A percentile compares a stretch with the other conserved stretches of the same genome.
Conservation (phyloP, 2,888 invertebrate species). For the Liopterus haemorrhoidalis region DNA sequence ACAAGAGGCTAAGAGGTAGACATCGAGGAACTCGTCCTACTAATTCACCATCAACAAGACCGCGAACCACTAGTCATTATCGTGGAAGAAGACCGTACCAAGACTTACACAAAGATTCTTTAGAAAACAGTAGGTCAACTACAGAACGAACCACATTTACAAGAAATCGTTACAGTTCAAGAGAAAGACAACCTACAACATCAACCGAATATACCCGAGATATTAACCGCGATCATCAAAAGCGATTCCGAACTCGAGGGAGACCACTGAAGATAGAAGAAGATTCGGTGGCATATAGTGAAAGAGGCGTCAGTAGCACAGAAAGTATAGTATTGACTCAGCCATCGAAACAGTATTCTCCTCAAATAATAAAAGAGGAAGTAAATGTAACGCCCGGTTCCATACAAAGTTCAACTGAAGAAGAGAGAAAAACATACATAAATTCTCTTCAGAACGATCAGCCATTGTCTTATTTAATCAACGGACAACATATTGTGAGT, state of each 20-base stretch:
- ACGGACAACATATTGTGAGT: no score
- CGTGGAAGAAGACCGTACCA: slow-evolving; percentile 46
- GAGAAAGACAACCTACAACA: slow-evolving; percentile 18
- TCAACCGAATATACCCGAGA: slow-evolving; percentile 23
- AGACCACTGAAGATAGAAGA: slow-evolving; percentile 33
- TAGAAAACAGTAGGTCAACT: slow-evolving; percentile 27
- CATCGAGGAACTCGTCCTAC: slow-evolving; percentile 23
- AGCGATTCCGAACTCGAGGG: slow-evolving; percentile 41
- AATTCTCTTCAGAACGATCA: no score
- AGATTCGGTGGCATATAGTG: slow-evolving; percentile 19
- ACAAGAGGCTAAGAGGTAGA: slow-evolving; percentile 22
- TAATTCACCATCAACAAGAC: slow-evolving; percentile 38
- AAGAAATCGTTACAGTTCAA: slow-evolving; percentile 19
- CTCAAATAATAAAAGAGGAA: no score
- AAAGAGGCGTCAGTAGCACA: no score
- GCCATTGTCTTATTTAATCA: no score
- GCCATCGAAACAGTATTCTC: no score
- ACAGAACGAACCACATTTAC: slow-evolving; percentile 6
- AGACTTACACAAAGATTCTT: slow-evolving; percentile 34
- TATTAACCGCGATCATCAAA: slow-evolving; percentile 30
- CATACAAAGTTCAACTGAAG: no score
- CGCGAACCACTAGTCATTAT: slow-evolving; percentile 36
- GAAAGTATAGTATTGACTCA: no score
- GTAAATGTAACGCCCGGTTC: no score
- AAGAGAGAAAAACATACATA: no score